A percentile compares a stretch with the other conserved stretches of the same genome.
Evolutionary conservation across 2,888 invertebrate genomes (phyloP).

Genomic region (Stegana nigrithorax): DNA sequence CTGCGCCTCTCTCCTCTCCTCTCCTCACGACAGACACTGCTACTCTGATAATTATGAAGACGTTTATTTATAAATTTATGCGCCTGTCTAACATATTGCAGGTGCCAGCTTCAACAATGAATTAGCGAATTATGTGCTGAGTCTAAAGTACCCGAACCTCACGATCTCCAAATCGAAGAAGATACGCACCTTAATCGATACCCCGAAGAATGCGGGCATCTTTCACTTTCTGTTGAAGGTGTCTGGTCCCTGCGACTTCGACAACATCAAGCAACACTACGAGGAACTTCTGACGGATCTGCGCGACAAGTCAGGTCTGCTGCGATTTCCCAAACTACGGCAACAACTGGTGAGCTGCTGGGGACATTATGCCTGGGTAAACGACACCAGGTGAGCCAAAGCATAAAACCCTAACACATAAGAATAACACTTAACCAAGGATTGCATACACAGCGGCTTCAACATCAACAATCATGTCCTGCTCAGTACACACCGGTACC

Average conservation of each 20-base stretch:
- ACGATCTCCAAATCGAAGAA: constrained; percentile 74
- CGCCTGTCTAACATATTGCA: too few species aligned
- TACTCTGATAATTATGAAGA: too few species aligned
- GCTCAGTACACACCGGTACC: constrained; percentile 74
- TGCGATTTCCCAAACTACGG: constrained; percentile 76
- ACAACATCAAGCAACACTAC: constrained; percentile 70
- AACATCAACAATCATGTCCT: constrained; percentile 78
- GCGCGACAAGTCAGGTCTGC: constrained; percentile 72
- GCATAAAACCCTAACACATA: not conserved
- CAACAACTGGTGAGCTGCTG: constrained; percentile 78
- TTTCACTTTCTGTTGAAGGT: constrained; percentile 77
- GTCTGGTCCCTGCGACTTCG: constrained; percentile 73
- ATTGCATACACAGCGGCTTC: constrained; percentile 51
- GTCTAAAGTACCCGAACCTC: constrained; percentile 72
- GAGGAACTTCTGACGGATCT: constrained; percentile 71
- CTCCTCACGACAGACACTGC: too few species aligned
- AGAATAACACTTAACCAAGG: not conserved
- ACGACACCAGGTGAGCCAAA: constrained; percentile 68
- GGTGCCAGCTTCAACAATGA: constrained; percentile 72
- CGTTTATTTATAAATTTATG: too few species aligned
- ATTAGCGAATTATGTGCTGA: constrained; percentile 72
- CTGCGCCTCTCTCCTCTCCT: too few species aligned
- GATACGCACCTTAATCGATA: constrained; percentile 77
- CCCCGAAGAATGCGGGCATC: constrained; percentile 79
- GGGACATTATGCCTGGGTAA: constrained; percentile 81